Conservation (phyloP, 2,797 vertebrate species). For the Chrosomus eos region DNA sequence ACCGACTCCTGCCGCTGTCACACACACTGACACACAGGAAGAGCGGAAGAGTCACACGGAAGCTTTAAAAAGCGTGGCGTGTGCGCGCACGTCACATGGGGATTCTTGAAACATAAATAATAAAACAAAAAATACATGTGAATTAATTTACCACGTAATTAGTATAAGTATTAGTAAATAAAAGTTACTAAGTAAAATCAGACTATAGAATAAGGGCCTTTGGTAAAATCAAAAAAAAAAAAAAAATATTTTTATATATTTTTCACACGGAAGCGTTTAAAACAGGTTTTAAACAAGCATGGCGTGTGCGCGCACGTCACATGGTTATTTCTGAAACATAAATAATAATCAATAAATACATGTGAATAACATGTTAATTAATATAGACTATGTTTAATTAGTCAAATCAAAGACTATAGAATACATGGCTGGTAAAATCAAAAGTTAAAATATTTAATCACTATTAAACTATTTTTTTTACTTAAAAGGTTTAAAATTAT, state of each 20-base stretch:
- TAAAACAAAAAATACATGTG: background rate
- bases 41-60: background rate
- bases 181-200: no score
- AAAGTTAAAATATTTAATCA: no score
- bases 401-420: no score
- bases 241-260: no score
- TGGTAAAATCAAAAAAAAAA: no score
- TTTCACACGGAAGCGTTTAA: background rate
- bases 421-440: no score
- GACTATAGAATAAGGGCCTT: no score
- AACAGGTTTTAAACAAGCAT: no score
- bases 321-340: background rate
- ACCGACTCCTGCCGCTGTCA: background rate
- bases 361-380: background rate
- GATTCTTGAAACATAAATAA: background rate
- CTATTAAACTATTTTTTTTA: no score
- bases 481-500: no score
- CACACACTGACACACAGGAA: constrained; percentile 21
- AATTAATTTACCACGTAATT: background rate
- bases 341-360: background rate
- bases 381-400: background rate
- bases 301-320: background rate
- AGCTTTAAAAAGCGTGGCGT: background rate
- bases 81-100: background rate
- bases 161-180: no score